Base-by-base conservation (phyloP, 2,797 vertebrate species). In the Silurus lanzhouensis region DNA sequence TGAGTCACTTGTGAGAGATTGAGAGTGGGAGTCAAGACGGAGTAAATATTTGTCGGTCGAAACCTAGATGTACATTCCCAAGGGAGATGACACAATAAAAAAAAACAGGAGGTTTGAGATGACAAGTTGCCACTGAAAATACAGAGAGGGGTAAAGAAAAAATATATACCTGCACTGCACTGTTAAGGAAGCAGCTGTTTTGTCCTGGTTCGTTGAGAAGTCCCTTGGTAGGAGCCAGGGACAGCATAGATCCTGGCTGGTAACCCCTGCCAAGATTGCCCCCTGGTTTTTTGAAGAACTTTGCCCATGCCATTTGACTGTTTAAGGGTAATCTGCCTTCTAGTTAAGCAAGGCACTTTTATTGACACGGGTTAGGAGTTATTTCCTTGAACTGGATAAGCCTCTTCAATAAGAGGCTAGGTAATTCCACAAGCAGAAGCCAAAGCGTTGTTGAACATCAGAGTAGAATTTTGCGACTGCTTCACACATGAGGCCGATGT, bases 141-240 rank as follows among this genome's bases (percentile, higher is more conserved):
- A 52, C 8, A 81, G 22, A 14, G 0, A 81, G 48, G 48, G 8
- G 6, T 8, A 22, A 14, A 27, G 0, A 52, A 19, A 13, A 57
- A 44, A 55, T 1, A 55, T 52, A 91, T 93, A 99, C 98, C 98
- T 99, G 98, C 84, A 99, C 96, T 38, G 98, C 98, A 81, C 98
- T 99, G 91, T 99, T 99, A 86, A 99, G 98, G 91, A 99, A 99
- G 93, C 98, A 99, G 94, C 96, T 99, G 94, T 99, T 99, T 91
- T 99, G 98, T 85, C 98, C 98, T 0, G 98, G 98, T 88, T 99
- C 98, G 72, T 99, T 99, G 84, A 99, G 90, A 17, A 99, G 94
- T 90, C 98, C 98, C 92, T 98, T 98, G 88, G 97, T 98, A 55
- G 98, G 98, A n/a, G 98, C 98, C 87, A 99, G 91, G 13, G 98